Percentiles rank a stretch among this genome's conserved stretches.
Conservation (phyloP, 2,888 invertebrate species). For the Lydus trimaculatus region DNA sequence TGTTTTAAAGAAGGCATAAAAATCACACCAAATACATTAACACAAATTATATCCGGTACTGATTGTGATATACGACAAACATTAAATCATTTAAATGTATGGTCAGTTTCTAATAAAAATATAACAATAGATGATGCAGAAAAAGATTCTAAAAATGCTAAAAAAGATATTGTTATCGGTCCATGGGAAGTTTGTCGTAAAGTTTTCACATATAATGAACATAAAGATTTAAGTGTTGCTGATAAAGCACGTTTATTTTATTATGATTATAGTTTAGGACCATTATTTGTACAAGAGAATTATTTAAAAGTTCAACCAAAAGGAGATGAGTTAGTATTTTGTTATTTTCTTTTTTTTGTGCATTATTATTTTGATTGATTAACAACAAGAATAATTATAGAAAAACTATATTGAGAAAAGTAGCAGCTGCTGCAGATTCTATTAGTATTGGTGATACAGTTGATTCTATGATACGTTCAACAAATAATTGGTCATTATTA, state of each 20-base stretch:
- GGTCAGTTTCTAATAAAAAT: constrained; percentile 68
- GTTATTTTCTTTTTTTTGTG: too few species aligned
- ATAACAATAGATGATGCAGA: constrained; percentile 65
- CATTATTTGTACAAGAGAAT: constrained; percentile 98
- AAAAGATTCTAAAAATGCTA: constrained; percentile 66
- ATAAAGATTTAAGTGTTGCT: constrained; percentile 76
- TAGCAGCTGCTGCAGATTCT: constrained; percentile 85
- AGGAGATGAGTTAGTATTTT: constrained; percentile 69
- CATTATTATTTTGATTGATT: too few species aligned
- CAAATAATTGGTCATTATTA: constrained; percentile 86
- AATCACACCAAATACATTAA: constrained; percentile 76
- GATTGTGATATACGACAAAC: constrained; percentile 95
- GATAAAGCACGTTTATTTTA: constrained; percentile 95
- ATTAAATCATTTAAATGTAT: constrained; percentile 87
- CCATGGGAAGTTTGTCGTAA: constrained; percentile 93
- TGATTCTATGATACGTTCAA: constrained; percentile 80
- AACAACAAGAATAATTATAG: not conserved
- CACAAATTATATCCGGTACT: constrained; percentile 84
- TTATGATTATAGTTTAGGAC: constrained; percentile 95
- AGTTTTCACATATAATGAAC: constrained; percentile 84
- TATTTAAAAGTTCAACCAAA: constrained; percentile 84
- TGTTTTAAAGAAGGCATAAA: constrained; percentile 91
- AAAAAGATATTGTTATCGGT: constrained; percentile 88
- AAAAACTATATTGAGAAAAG: constrained; percentile 59
- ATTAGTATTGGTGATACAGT: constrained; percentile 87